Conservation (phyloP, 2,113 vertebrate genomes). For the Gnathonemus longibarbis region DNA sequence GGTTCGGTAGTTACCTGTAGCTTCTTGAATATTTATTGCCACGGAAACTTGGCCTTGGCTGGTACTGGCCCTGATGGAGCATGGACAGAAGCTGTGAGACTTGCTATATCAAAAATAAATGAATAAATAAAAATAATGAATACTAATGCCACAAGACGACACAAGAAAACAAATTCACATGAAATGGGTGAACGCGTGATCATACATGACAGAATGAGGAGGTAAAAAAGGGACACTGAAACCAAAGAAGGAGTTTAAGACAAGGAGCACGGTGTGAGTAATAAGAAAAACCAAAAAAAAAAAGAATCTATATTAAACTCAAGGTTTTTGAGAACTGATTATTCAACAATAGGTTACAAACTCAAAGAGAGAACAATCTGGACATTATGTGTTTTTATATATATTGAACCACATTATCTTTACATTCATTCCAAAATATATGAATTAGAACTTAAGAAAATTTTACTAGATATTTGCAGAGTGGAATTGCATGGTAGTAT, state of each 20-base stretch:
- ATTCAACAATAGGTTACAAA: background rate
- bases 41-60: slow-evolving; percentile 97
- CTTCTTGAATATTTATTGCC: slow-evolving; percentile 98
- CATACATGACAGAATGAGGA: slow-evolving; percentile 28
- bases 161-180: slow-evolving; percentile 43
- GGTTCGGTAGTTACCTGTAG: slow-evolving; percentile 74
- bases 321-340: background rate
- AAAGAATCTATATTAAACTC: slow-evolving; percentile 43
- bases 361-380: background rate
- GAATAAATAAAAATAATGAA: slow-evolving; percentile 41
- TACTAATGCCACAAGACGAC: slow-evolving; percentile 36
- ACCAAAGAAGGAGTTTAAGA: background rate
- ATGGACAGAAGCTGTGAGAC: slow-evolving; percentile 98
- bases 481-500: slow-evolving; percentile 38
- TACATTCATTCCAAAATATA: slow-evolving; percentile 15
- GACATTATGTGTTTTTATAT: background rate
- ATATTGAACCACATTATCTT: slow-evolving; percentile 39
- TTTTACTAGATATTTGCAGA: background rate
- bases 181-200: slow-evolving; percentile 36
- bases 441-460: background rate
- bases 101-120: slow-evolving; percentile 71
- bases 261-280: slow-evolving; percentile 27
- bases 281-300: slow-evolving; percentile 54
- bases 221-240: background rate
- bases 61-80: slow-evolving; percentile 98